Evolutionary conservation across 2,888 invertebrate species (phyloP), one percentile per base, ranked within the genome.

Genomic region (Hedychridium roseum): DNA sequence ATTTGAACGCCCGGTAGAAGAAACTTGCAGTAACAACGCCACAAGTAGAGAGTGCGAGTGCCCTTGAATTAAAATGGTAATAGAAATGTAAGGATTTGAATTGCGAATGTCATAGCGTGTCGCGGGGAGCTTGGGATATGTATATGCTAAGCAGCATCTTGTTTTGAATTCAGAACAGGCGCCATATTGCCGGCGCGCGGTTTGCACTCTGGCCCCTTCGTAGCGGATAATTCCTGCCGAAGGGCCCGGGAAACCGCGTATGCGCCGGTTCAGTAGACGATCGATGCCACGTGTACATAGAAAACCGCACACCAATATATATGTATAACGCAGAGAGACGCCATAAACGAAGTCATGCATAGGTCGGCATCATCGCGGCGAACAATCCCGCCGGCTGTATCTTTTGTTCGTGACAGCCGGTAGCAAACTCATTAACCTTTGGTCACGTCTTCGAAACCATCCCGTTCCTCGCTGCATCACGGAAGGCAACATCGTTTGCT

Each of bases 101-200:
- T 78, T 76, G 77, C 76, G 75, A 78, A 78, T 78, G 76, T 78
- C 76, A 78, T 76, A 77, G 75, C 75, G 70, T 74, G 74, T 68
- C 54, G 54, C 61, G 44, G 61, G 57, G 45, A 48, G 46, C 52
- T 36, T 57, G 60, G 70, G 69, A 71, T 75, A 71, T 78, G 76
- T 78, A 75, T 75, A 78, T 78, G 78, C 77, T 77, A 78, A 78
- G 70, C 70, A 78, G 76, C 71, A 66, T 49, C 76, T 76, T 78
- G 78, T 78, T 77, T 76, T 78, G 76, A 78, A 78, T 78, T 77
- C 76, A 78, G 76, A 78, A 78, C 77, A 76, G 76, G 73, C 75
- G 74, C 78, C 78, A 76, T 77, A 66, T 77, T 74, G 71, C 73
- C 73, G 73, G 67, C 64, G 64, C 71, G 64, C 62, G 64, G 68